phyloP scores from a whole-genome alignment of 2,113 vertebrate genomes.

The Rhinolophus sinicus region DNA sequence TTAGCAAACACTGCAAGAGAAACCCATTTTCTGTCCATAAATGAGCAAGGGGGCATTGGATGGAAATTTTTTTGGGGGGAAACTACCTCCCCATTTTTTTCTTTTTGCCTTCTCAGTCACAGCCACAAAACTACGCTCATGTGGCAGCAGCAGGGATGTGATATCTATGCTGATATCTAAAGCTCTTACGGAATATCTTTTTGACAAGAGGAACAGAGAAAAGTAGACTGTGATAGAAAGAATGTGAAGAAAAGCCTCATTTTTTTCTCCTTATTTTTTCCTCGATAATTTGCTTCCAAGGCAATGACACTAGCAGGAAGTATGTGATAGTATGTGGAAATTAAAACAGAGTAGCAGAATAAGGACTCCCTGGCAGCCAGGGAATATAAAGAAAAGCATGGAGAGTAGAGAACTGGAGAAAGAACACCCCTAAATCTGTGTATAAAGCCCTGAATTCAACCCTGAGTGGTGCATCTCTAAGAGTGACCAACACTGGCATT shows the following conservation, averaged over 20 bases:
- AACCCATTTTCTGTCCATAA: background rate
- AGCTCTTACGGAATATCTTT: background rate
- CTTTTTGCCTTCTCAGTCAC: background rate
- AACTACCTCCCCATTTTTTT: background rate
- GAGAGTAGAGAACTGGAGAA: background rate
- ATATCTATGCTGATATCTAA: background rate
- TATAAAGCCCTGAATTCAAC: background rate
- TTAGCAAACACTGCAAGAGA: background rate
- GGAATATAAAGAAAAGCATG: background rate
- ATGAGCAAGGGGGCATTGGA: background rate
- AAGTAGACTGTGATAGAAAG: background rate
- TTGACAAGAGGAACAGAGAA: background rate
- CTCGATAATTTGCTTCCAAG: background rate
- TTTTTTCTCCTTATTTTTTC: background rate
- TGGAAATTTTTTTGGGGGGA: background rate
- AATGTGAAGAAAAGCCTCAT: background rate
- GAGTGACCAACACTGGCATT: background rate
- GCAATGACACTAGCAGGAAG: background rate
- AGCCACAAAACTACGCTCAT: background rate
- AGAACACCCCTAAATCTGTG: background rate
- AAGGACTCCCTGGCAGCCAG: background rate
- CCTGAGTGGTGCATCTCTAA: background rate
- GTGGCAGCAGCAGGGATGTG: too few species aligned
- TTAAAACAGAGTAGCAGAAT: background rate
- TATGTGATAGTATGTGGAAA: background rate